These are phyloP conservation scores for Acrobeloides nanus DNA, from an alignment of 2,888 invertebrate species.

Conservation along the genomic window DNA sequence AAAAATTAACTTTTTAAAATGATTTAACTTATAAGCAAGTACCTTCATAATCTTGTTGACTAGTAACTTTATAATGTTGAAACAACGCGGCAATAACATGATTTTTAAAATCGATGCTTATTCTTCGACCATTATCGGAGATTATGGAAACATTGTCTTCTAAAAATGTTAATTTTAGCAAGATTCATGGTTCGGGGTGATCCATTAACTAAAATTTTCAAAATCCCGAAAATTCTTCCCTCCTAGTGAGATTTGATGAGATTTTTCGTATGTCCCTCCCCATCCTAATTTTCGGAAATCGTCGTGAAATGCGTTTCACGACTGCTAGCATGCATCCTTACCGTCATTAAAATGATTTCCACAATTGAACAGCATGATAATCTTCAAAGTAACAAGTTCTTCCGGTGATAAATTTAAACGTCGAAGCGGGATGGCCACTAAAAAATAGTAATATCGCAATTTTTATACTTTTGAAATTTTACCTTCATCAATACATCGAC, in stretches of 20 bases:
- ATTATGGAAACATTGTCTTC: slow-evolving; percentile 31
- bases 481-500: slow-evolving; percentile 45
- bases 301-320: background rate
- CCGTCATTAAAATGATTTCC: slow-evolving; percentile 22
- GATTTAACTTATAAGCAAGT: background rate
- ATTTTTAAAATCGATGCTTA: slow-evolving; percentile 30
- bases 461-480: no score
- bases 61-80: slow-evolving; percentile 34
- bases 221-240: background rate
- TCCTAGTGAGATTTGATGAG: background rate
- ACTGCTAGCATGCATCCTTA: background rate
- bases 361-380: slow-evolving; percentile 43
- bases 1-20: slow-evolving; percentile 3
- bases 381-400: slow-evolving; percentile 40
- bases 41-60: slow-evolving; percentile 23
- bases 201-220: no score
- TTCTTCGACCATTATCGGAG: slow-evolving; percentile 28
- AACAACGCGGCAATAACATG: slow-evolving; percentile 39
- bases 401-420: slow-evolving; percentile 34
- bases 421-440: slow-evolving; percentile 39
- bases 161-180: slow-evolving; percentile 14
- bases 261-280: background rate
- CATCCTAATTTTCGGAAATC: background rate
- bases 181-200: background rate
- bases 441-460: no score